Conservation (phyloP, 2,888 invertebrate species). For the Caenorhabditis imperialis region DNA sequence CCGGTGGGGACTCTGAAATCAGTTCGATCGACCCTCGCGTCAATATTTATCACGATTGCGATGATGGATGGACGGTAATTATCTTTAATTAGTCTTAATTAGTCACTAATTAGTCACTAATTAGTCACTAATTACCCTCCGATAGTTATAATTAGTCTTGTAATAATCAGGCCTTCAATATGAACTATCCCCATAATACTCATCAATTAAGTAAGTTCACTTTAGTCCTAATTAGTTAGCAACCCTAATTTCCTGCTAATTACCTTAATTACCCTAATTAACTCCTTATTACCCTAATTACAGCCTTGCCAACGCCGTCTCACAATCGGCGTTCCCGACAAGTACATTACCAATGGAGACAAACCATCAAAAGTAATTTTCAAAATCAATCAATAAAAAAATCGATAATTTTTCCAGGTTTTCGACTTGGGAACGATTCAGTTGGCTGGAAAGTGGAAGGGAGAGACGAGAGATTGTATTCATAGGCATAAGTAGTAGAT, state of each 20-base stretch:
- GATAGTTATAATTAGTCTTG: too few relatives aligned
- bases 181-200: too few relatives aligned
- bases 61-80: conserved; percentile 61
- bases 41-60: conserved; percentile 60
- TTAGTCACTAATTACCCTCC: conserved; percentile 44
- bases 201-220: too few relatives aligned
- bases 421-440: conserved; percentile 64
- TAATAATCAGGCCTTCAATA: not conserved
- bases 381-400: not conserved
- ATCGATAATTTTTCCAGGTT: not conserved
- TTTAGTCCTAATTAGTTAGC: too few relatives aligned
- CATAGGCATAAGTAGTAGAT: conserved; percentile 54
- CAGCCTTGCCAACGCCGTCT: conserved; percentile 64
- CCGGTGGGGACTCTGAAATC: conserved; percentile 50
- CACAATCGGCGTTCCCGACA: conserved; percentile 60
- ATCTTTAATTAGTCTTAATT: too few relatives aligned
- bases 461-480: conserved; percentile 65
- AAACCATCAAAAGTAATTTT: conserved; percentile 26
- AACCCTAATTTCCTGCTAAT: too few relatives aligned
- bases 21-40: conserved; percentile 53
- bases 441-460: conserved; percentile 62
- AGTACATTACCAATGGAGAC: conserved; percentile 59
- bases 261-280: too few relatives aligned
- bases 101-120: conserved; percentile 60
- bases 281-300: conserved; percentile 10